Evolutionary conservation across 2,113 vertebrate species (phyloP).

Genomic region (Cyanoderma ruficeps): DNA sequence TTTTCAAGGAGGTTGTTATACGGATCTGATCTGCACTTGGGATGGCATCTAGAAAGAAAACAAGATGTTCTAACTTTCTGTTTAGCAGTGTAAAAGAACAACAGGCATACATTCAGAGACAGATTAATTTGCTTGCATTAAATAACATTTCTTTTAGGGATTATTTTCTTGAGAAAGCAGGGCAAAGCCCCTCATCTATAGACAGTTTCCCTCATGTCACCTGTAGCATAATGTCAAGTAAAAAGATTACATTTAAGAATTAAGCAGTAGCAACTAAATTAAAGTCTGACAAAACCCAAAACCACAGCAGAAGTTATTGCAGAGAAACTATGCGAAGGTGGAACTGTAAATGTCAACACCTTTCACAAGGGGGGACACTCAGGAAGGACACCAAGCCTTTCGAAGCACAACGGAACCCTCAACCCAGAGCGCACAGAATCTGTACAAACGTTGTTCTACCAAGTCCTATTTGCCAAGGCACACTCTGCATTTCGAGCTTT

Average conservation of each 20-base stretch:
- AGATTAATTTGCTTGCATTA: neutral
- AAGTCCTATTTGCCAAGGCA: neutral
- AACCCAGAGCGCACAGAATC: neutral
- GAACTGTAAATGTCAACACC: neutral
- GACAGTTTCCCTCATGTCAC: neutral
- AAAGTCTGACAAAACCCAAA: neutral
- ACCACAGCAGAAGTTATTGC: neutral
- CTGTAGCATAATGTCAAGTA: neutral
- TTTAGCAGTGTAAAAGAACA: neutral
- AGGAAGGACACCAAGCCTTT: neutral
- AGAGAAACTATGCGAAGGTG: rapidly evolving
- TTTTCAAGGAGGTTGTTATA: conserved; percentile 93
- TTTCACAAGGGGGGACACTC: neutral
- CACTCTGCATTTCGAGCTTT: no score
- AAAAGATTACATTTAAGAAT: neutral
- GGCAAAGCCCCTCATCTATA: neutral
- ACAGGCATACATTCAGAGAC: neutral
- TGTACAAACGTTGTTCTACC: rapidly evolving
- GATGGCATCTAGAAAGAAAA: conserved; percentile 86
- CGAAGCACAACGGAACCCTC: neutral
- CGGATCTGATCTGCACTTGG: conserved; percentile 94
- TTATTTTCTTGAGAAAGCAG: neutral
- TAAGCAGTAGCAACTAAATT: neutral
- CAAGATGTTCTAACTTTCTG: neutral
- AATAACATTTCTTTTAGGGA: neutral